Evolutionary conservation across 2,888 invertebrate genomes (phyloP).

Genomic region (Laothoe populi): DNA sequence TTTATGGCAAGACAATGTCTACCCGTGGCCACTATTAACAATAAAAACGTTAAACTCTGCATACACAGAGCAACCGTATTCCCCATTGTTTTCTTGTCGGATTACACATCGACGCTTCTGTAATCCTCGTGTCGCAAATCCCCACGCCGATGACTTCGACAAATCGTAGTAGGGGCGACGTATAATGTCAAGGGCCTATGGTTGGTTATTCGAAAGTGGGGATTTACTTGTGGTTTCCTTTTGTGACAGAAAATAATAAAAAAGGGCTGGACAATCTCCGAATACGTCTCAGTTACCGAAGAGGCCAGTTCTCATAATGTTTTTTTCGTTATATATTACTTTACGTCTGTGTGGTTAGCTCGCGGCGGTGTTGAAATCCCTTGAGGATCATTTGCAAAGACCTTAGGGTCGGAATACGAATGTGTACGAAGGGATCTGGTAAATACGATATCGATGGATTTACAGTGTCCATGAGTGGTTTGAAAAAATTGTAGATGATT

Average conservation of each 20-base stretch:
- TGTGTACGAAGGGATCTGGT: not conserved
- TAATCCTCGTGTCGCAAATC: constrained; percentile 28
- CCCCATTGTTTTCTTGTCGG: constrained; percentile 8
- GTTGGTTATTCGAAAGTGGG: constrained; percentile 50
- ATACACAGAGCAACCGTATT: not conserved
- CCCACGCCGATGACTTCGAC: constrained; percentile 8
- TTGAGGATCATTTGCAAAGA: not conserved
- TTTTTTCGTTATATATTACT: constrained; percentile 20
- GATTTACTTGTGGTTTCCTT: constrained; percentile 50
- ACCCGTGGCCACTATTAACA: too few relatives aligned
- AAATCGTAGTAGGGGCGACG: constrained; percentile 16
- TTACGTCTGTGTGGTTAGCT: constrained; percentile 1
- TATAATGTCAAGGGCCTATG: constrained; percentile 36
- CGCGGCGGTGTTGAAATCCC: constrained; percentile 1
- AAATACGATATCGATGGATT: not conserved
- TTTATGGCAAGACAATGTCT: too few relatives aligned
- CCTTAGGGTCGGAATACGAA: constrained; percentile 5
- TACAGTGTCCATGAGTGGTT: too few relatives aligned
- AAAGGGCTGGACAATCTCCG: constrained; percentile 52
- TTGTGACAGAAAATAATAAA: constrained; percentile 60
- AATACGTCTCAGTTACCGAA: constrained; percentile 40
- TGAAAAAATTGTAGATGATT: too few relatives aligned
- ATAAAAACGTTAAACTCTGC: too few relatives aligned
- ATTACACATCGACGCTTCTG: constrained; percentile 32
- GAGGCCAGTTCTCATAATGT: constrained; percentile 23